These are phyloP conservation scores for Helogale parvula DNA, from an alignment of 2,113 vertebrate species.

Conservation along the genomic window DNA sequence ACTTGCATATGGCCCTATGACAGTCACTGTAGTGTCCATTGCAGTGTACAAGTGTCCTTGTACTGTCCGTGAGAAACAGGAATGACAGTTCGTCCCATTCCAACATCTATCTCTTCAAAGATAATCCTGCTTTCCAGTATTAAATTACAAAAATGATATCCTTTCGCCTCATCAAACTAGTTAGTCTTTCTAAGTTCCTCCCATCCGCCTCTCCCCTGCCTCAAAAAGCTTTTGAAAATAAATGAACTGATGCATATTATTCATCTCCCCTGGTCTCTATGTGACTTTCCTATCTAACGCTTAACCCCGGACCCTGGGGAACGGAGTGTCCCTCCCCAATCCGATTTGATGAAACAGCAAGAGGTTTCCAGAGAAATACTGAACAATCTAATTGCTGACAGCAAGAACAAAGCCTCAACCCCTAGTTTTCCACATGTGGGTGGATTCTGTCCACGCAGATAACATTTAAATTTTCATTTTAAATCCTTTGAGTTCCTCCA, in stretches of 20 bases:
- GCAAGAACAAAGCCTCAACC: slow-evolving; percentile 23
- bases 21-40: neutral
- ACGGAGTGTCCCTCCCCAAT: neutral
- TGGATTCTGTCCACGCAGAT: slow-evolving; percentile 52
- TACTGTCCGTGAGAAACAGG: neutral
- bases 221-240: slow-evolving; percentile 47
- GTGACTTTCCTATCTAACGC: neutral
- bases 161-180: neutral
- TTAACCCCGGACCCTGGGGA: slow-evolving; percentile 6
- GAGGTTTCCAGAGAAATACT: slow-evolving; percentile 35
- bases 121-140: neutral
- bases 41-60: neutral
- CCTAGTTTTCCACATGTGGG: slow-evolving; percentile 43
- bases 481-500: slow-evolving; percentile 48
- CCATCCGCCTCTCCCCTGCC: neutral
- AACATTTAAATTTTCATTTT: slow-evolving; percentile 59
- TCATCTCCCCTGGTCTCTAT: slow-evolving; percentile 9
- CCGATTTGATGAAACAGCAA: slow-evolving; percentile 39
- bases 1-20: neutral
- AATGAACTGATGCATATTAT: slow-evolving; percentile 14
- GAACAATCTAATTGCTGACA: neutral
- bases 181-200: slow-evolving; percentile 31
- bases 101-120: slow-evolving; percentile 16
- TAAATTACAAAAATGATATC: slow-evolving; percentile 33
- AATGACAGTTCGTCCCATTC: neutral